Conservation (phyloP, 2,113 vertebrate genomes). For the Heterotis niloticus region DNA sequence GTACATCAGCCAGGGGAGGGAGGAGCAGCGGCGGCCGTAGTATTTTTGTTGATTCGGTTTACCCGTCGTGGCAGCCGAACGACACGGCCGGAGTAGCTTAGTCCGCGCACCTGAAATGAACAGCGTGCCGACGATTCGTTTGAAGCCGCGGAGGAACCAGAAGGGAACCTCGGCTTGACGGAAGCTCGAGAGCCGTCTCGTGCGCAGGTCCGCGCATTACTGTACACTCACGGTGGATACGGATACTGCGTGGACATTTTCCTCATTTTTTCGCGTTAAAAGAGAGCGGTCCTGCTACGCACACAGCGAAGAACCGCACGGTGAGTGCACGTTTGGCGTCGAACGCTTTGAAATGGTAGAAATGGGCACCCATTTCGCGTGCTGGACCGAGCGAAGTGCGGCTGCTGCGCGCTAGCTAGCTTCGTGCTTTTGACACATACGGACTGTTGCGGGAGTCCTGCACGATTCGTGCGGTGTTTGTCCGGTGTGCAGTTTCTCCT, state of each 20-base stretch:
- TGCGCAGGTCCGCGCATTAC: slow-evolving; percentile 17
- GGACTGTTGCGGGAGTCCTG: too few species aligned
- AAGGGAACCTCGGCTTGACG: slow-evolving; percentile 34
- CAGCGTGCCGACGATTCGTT: slow-evolving; percentile 18
- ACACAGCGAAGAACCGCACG: slow-evolving; percentile 19
- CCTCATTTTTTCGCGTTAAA: slow-evolving; percentile 27
- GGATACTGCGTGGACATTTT: slow-evolving; percentile 46
- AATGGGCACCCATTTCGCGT: slow-evolving; percentile 27
- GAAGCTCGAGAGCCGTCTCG: slow-evolving; percentile 38
- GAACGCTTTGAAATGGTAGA: not conserved
- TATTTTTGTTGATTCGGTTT: slow-evolving; percentile 56
- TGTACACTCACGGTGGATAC: slow-evolving; percentile 42
- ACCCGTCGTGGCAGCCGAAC: slow-evolving; percentile 55
- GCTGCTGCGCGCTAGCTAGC: slow-evolving; percentile 35
- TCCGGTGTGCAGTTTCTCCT: too few species aligned
- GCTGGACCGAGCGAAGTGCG: slow-evolving; percentile 7
- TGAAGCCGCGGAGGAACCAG: slow-evolving; percentile 26
- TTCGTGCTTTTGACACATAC: slow-evolving; percentile 57
- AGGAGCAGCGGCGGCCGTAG: slow-evolving; percentile 67
- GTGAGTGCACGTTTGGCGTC: slow-evolving; percentile 48
- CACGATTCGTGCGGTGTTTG: not conserved
- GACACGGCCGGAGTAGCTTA: slow-evolving; percentile 48
- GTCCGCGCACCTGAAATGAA: slow-evolving; percentile 24
- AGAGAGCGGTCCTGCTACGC: slow-evolving; percentile 16
- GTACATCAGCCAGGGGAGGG: slow-evolving; percentile 51